Evolutionary conservation across 1,140 invertebrate genomes (phyloP), one percentile per base, ranked within the genome.

Genomic region (Oryctes rhinoceros): DNA sequence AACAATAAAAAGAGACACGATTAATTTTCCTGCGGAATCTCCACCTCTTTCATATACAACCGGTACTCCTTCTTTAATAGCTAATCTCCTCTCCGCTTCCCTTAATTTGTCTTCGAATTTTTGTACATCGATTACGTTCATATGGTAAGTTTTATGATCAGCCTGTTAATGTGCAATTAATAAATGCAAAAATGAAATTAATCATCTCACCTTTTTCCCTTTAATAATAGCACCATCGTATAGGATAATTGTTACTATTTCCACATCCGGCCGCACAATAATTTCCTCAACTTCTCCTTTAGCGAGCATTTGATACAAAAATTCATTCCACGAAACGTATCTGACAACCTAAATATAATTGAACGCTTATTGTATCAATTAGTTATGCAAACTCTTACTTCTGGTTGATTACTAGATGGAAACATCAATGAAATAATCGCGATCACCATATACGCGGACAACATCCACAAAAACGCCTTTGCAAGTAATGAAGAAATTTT

Each of bases 281-380:
- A 98, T 89, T 88, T 96, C 92, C 86, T 96, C 93, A 0, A 98
- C 96, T 91, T 98, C 96, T 20, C 97, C 97, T 88, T 96, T 96
- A 0, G 94, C 92, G 65, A 98, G 87, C 95, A 98, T 96, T 79
- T 97, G 93, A 88, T 97, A 93, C 1, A 97, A 91, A 90, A 98
- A 98, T 89, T 98, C 97, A 90, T 97, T 96, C 97, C 97, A 98
- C 0, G 96, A 97, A 24, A 98, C 93, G 88, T 94, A 96, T 59
- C 91, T 85, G 6, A 91, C 86, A 35, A 90, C 82, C 89, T 90
- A 86, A 75, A 87, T 85, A 71, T 49, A 65, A 76, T 44, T n/a
- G 30, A 67, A 30, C n/a, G 18, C 65, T 30, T 35, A 24, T 67
- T 67, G 4, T 24, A 30, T 67, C 13, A 35, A 62, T 1, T 76